Evolutionary conservation across 2,797 vertebrate genomes (phyloP), one percentile per base, ranked within the genome.

Genomic region (Knipowitschia caucasica): DNA sequence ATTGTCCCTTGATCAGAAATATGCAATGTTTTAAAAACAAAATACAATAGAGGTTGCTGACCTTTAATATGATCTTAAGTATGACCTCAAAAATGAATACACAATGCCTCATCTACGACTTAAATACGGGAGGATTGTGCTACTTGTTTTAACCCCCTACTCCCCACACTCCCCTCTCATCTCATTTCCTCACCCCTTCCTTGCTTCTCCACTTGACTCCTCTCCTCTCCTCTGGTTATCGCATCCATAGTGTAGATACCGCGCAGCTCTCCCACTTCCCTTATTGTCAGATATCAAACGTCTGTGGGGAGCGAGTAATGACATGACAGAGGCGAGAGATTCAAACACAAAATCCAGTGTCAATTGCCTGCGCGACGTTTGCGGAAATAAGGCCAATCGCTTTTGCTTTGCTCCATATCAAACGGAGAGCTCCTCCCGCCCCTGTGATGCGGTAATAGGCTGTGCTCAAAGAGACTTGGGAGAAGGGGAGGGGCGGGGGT

Each of bases 331-430:
- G 86, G 88, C 81, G 75, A 86, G 82, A 89, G 82, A 85, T 88
- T 89, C 88, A 89, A 87, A 89, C 85, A 83, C 85, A 84, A 89
- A 88, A 89, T 86, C 86, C 83, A 89, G 85, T 85, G 85, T 89
- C 88, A 86, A 90, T 89, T 87, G 88, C 83, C 81, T 77, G 79
- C 77, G 82, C 86, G 82, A 75, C 86, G 83, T 68, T 78, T 72
- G 77, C 70, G 83, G 88, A 91, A 89, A 89, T 88, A 88, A 85
- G 87, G 83, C 83, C 86, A 84, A 87, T 88, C 86, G 86, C 76
- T n/a, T 85, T 88, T 88, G 82, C 82, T 85, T 82, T 84, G 82
- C 83, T 65, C 77, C 67, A 67, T 83, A 88, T 89, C 82, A 89
- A 88, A 86, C 74, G 55, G 67, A 67, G 69, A 75, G 60, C 66